Evolutionary conservation across 2,888 invertebrate species (phyloP), one percentile per base, ranked within the genome.

Genomic region (Apamea monoglypha): DNA sequence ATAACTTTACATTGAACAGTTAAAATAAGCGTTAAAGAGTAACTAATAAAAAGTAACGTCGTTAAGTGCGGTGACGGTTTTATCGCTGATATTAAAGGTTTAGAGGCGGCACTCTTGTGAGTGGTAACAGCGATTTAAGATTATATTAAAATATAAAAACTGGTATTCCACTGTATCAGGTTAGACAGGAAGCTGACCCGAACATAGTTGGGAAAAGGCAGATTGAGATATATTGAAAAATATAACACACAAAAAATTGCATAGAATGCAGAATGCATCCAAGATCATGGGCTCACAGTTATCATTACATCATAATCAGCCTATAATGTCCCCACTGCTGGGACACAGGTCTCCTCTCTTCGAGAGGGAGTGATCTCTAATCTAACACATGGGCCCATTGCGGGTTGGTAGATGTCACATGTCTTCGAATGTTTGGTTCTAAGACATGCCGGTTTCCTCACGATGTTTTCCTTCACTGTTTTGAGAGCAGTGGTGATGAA

Each of bases 41-140:
- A 63, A 75, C 75, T 53, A 69, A 75, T 85, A 85, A 80, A 83
- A 83, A 47, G 53, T 73, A 66, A 85, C 71, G 59, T 64, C 64
- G 10, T 70, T 70, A 36, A 70, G 40, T 80, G 67, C 67, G 10
- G 67, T 50, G 67, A 56, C 14, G 59, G 68, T 53, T 82, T 80
- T 78, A 78, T 66, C 36, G 36, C 59, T 71, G 1, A 16, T 64
- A 59, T 59, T 29, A 66, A 81, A 61, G 29, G 18, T 56, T 71
- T 68, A 78, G 14, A 50, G 56, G 29, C 59, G 50, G 5, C 36
- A 12, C 44, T 78, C 25, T 44, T 59, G 21, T 29, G 12, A 50
- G n/a, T 36, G 32, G 1, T 10, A 7, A n/a, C 32, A 71, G 25
- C 21, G 53, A 63, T 79, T 71, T 64, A 12, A 56, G 63, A 47